A percentile compares a stretch with the other conserved stretches of the same genome.
Conservation (phyloP, 2,113 vertebrate genomes). For the Ophthalmolycus amberensis region DNA sequence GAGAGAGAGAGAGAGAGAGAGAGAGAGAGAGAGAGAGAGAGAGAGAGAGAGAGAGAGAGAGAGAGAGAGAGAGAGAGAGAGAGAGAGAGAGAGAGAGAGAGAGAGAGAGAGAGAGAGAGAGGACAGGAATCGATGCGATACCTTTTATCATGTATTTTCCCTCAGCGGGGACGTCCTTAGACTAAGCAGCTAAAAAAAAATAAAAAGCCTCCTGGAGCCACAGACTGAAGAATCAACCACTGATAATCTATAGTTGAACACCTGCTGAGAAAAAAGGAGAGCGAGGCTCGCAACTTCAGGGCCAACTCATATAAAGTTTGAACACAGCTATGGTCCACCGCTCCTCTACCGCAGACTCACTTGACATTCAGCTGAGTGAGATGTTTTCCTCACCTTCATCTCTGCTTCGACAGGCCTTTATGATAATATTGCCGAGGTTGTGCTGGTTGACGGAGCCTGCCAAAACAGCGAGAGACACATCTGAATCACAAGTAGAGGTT, state of each 20-base stretch:
- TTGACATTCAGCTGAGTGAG: conserved; percentile 28
- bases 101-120: conserved; percentile 34
- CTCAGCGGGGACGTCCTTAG: conserved; percentile 31
- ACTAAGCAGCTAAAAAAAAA: conserved; percentile 39
- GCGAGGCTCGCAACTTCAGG: not conserved
- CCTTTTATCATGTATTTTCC: conserved; percentile 34
- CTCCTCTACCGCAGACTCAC: conserved; percentile 12
- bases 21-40: conserved; percentile 28
- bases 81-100: conserved; percentile 53
- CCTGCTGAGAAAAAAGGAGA: conserved; percentile 41
- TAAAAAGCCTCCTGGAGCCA: conserved; percentile 14
- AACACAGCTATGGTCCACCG: conserved; percentile 19
- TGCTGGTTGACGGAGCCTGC: not conserved
- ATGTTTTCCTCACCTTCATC: conserved; percentile 32
- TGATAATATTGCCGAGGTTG: conserved; percentile 16
- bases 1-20: conserved; percentile 53
- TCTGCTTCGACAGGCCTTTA: conserved; percentile 35
- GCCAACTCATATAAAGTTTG: conserved; percentile 7
- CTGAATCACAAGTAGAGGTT: conserved; percentile 9
- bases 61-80: not conserved
- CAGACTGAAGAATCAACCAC: conserved; percentile 33
- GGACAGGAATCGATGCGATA: conserved; percentile 28
- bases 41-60: not conserved
- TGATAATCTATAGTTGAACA: conserved; percentile 53
- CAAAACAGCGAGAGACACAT: not conserved